A percentile compares a stretch with the other conserved stretches of the same genome.
Conservation (phyloP, 2,113 vertebrate species). For the Aptenodytes forsteri region DNA sequence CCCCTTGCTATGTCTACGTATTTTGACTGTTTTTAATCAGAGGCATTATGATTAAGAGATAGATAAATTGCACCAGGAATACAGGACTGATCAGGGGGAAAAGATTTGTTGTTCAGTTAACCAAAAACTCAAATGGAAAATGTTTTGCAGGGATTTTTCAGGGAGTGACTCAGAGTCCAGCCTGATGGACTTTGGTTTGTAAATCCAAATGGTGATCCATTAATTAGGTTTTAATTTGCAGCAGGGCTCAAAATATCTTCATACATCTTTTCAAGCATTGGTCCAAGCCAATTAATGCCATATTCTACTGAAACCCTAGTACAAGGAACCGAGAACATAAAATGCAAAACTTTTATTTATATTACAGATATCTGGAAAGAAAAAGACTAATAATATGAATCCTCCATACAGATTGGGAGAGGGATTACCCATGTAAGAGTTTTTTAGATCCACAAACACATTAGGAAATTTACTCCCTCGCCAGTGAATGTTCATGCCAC, state of each 20-base stretch:
- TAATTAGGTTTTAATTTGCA: neutral
- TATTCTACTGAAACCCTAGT: neutral
- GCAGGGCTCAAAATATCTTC: neutral
- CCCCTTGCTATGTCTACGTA: accelerated
- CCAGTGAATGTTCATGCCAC: neutral
- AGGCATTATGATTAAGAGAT: neutral
- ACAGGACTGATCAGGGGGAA: neutral
- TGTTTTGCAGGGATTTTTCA: neutral
- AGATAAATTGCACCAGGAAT: neutral
- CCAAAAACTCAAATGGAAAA: neutral
- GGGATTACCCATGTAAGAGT: neutral
- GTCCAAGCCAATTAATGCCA: neutral
- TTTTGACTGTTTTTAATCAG: neutral
- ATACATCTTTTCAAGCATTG: neutral
- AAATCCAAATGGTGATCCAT: neutral
- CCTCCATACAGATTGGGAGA: neutral
- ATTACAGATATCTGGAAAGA: neutral
- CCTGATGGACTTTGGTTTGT: neutral
- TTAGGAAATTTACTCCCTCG: neutral
- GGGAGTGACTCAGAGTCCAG: neutral
- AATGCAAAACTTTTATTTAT: neutral
- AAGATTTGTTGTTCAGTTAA: neutral
- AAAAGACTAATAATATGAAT: neutral
- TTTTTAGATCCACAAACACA: neutral
- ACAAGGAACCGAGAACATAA: neutral